Evolutionary conservation across 2,888 invertebrate species (phyloP).

Genomic region (Drosophila histrio): DNA sequence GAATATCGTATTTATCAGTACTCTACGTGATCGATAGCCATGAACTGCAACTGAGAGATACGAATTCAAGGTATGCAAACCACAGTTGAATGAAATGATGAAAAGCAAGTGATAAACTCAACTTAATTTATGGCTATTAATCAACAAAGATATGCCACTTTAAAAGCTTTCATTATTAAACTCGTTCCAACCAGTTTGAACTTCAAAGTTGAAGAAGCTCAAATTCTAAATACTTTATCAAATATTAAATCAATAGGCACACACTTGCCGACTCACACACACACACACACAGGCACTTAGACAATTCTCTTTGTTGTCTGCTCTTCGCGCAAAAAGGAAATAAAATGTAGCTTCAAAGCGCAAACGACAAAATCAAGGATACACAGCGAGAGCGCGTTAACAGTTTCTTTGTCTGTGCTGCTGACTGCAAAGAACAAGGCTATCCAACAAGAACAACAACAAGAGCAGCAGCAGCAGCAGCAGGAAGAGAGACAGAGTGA

Average conservation of each 20-base stretch:
- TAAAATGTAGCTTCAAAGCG: constrained; percentile 39
- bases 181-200: background rate
- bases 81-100: background rate
- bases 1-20: background rate
- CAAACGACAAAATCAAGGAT: constrained; percentile 65
- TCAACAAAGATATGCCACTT: background rate
- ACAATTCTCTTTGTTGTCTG: constrained; percentile 59
- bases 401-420: constrained; percentile 55
- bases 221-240: constrained; percentile 29
- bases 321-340: constrained; percentile 51
- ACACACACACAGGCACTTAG: background rate
- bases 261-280: background rate
- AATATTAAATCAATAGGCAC: constrained; percentile 36
- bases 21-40: background rate
- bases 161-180: background rate
- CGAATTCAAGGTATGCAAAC: background rate
- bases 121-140: background rate
- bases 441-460: constrained; percentile 11
- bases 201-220: background rate
- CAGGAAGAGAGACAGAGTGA: background rate
- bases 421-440: constrained; percentile 23
- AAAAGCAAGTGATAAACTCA: background rate
- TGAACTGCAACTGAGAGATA: background rate
- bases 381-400: constrained; percentile 45
- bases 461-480: background rate